Base-by-base conservation (phyloP, 2,888 invertebrate species). In the Thera britannica region DNA sequence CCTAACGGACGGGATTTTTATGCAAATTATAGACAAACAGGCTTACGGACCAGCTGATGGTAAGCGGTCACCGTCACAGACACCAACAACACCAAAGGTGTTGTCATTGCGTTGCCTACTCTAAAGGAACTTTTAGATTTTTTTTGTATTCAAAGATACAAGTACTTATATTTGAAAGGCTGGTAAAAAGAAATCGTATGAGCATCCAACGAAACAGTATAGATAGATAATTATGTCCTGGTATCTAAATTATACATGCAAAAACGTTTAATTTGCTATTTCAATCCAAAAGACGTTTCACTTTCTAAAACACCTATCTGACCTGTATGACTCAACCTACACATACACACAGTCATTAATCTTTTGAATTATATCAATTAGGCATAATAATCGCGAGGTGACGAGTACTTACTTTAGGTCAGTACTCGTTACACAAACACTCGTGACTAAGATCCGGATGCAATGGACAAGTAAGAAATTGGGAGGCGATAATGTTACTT, bases 361-460 rank as follows among this genome's bases (percentile, higher is more conserved):
- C 1, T 9, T 61, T 48, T 38, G 55, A 46, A 46, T 9, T 9
- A 41, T 38, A 4, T 7, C 5, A 2, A 41, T 41, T 41, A 41
- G 7, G 41, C 6, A 38, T 38, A 38, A 38, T 52, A 41, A 64
- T 35, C 44, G 52, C 36, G 52, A 23, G 54, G 56, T 58, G 55
- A 58, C 58, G 57, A 62, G 38, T 56, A 34, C 7, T 3, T 38
- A 38, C 38, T 38, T 38, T 38, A 44, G 35, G 6, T 9, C n/a
- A 7, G 38, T 51, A 67, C 65, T 73, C 69, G 75, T 59, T 67
- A 36, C 62, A 52, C 48, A 34, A 44, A 44, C 52, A 72, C 68
- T 73, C 71, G 71, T 81, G 81, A 81, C 75, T 79, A 79, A 82
- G 64, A 74, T 75, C 76, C 80, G 79, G 76, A 75, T 74, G 75